Base-by-base conservation (phyloP, 2,113 vertebrate species). In the Phainopepla nitens region DNA sequence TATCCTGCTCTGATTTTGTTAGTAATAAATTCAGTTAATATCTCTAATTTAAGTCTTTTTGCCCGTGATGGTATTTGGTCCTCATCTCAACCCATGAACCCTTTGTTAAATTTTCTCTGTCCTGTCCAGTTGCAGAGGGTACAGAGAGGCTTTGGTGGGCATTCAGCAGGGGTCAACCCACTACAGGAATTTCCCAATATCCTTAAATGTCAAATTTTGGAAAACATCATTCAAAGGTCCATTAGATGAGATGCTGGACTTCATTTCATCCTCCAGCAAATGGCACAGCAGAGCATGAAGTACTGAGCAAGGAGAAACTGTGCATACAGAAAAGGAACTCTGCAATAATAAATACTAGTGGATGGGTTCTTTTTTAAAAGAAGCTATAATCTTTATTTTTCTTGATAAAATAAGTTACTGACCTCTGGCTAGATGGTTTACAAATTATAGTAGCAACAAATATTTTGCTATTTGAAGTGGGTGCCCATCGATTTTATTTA, bases 401-500 rank as follows among this genome's bases (percentile, higher is more conserved):
- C 42, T 44, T 39, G 24, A 54, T 73, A 66, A 78, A 91, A 60
- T 57, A 51, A 68, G 22, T 36, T 81, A 42, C 33, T 83, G 62
- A 49, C 56, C 77, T 84, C 91, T 83, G 49, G 84, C 64, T 83
- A 81, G 77, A 50, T 45, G 24, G 24, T 87, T 89, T 89, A 50
- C n/a, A 82, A 91, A 76, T 86, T 87, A 66, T 54, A 35, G 54
- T 62, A 60, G 69, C 53, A 89, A 56, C 82, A 94, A 81, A 83
- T 71, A 83, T 44, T 95, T 92, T 91, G 12, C 54, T 75, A 35
- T 87, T 95, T 89, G 88, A 93, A 83, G 60, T 82, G 73, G 44
- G 50, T 96, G 12, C 31, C 62, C 95, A 91, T 78, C 2, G 54
- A 85, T 93, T 79, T 64, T 82, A 81, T 96, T 94, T 93, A 90